Conservation (phyloP, 2,888 invertebrate species). For the Oscheius sp. region DNA sequence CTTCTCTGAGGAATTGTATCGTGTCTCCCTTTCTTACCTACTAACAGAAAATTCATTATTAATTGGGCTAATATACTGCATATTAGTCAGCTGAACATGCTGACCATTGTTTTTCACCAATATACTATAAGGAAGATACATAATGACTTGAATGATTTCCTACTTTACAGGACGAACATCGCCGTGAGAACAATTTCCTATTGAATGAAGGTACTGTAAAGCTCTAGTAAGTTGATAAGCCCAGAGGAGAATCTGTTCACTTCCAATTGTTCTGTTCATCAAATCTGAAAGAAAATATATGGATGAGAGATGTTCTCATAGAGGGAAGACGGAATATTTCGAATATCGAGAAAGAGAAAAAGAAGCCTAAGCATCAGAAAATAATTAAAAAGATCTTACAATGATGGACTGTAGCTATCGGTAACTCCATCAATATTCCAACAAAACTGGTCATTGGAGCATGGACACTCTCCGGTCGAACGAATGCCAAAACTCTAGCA, state of each 20-base stretch:
- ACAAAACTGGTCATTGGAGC: too few relatives aligned
- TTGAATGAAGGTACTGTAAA: not conserved
- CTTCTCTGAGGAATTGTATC: not conserved
- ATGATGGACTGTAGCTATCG: not conserved
- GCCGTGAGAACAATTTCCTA: not conserved
- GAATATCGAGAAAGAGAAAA: too few relatives aligned
- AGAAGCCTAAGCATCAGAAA: too few relatives aligned
- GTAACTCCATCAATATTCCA: too few relatives aligned
- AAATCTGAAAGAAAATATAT: too few relatives aligned
- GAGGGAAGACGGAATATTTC: too few relatives aligned
- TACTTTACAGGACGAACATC: not conserved
- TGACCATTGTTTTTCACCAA: not conserved
- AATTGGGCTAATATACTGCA: not conserved
- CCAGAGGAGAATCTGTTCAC: constrained; percentile 2
- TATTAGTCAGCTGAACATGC: not conserved
- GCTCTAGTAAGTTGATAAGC: not conserved
- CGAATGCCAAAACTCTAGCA: not conserved
- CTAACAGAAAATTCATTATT: not conserved
- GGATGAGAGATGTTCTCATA: too few relatives aligned
- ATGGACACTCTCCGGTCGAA: too few relatives aligned
- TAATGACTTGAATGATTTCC: not conserved
- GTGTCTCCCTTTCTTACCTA: not conserved
- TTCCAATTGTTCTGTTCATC: not conserved
- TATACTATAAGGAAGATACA: not conserved
- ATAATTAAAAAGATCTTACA: too few relatives aligned